Percentiles rank a stretch among this genome's conserved stretches.
phyloP scores from a whole-genome alignment of 1,140 invertebrate species.

The Drosophila grimshawi region DNA sequence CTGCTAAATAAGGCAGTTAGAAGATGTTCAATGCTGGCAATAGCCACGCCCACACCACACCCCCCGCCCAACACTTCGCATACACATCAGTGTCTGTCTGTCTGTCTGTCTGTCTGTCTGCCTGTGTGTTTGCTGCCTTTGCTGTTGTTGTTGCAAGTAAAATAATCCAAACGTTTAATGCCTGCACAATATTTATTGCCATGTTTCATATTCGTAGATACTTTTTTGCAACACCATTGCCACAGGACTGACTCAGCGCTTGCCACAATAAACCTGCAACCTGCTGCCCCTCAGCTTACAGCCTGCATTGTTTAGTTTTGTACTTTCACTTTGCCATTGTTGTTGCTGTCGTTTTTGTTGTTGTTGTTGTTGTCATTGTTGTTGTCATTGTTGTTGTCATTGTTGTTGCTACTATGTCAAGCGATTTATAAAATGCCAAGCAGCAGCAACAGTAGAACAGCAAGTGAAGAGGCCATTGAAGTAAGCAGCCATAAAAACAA shows the following conservation, averaged over 20 bases:
- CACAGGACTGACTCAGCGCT: constrained; percentile 19
- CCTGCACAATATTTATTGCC: constrained; percentile 83
- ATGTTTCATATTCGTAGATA: constrained; percentile 76
- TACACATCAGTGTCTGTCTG: constrained; percentile 23
- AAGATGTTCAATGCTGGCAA: constrained; percentile 60
- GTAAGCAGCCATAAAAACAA: constrained; percentile 59
- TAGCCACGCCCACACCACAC: constrained; percentile 21
- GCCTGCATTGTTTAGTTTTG: constrained; percentile 78
- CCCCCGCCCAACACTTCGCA: background rate
- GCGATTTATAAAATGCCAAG: constrained; percentile 80
- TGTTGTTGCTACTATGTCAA: constrained; percentile 67
- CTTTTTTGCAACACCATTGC: constrained; percentile 50
- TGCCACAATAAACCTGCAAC: background rate
- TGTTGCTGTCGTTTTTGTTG: constrained; percentile 14
- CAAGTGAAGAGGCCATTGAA: constrained; percentile 40
- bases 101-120: constrained; percentile 20
- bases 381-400: constrained; percentile 18
- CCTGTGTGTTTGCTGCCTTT: constrained; percentile 19
- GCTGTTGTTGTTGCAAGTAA: constrained; percentile 52
- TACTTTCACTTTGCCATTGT: constrained; percentile 60
- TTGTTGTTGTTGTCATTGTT: constrained; percentile 16
- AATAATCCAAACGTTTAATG: constrained; percentile 80
- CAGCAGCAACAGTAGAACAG: constrained; percentile 23
- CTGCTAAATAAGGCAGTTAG: constrained; percentile 69
- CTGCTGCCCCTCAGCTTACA: constrained; percentile 14